phyloP scores from a whole-genome alignment of 2,888 invertebrate genomes.

The Athetis lepigone region DNA sequence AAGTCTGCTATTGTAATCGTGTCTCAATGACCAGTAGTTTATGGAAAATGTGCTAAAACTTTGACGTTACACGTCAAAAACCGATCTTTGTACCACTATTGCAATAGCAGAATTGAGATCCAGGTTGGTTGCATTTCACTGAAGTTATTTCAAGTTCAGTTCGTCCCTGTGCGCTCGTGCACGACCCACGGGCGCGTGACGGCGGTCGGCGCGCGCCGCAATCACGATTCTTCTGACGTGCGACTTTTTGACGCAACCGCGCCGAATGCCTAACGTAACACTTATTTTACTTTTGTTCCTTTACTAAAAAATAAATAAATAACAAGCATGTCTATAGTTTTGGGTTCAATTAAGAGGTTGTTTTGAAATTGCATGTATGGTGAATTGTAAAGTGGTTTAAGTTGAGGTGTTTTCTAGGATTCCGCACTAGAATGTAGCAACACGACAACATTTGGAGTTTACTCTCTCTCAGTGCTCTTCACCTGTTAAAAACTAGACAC shows the following conservation, averaged over 20 bases:
- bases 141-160: conserved; percentile 59
- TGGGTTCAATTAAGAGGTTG: conserved; percentile 21
- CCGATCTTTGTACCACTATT: no score
- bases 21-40: no score
- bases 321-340: conserved; percentile 20
- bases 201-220: conserved; percentile 85
- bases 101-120: no score
- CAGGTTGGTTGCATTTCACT: no score
- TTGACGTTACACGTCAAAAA: no score
- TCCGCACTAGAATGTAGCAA: no score
- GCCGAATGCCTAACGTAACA: conserved; percentile 64
- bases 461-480: no score
- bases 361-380: conserved; percentile 29
- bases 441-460: no score
- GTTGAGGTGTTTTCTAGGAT: not conserved
- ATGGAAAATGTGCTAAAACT: no score
- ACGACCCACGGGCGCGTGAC: conserved; percentile 86
- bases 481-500: no score
- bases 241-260: conserved; percentile 84
- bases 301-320: conserved; percentile 49
- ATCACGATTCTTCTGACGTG: conserved; percentile 84
- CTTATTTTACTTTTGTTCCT: conserved; percentile 62
- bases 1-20: no score
- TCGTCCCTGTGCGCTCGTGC: conserved; percentile 82
- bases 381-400: conserved; percentile 18